phyloP scores from a whole-genome alignment of 2,888 invertebrate species.

The Megaustenia siamemsis region DNA sequence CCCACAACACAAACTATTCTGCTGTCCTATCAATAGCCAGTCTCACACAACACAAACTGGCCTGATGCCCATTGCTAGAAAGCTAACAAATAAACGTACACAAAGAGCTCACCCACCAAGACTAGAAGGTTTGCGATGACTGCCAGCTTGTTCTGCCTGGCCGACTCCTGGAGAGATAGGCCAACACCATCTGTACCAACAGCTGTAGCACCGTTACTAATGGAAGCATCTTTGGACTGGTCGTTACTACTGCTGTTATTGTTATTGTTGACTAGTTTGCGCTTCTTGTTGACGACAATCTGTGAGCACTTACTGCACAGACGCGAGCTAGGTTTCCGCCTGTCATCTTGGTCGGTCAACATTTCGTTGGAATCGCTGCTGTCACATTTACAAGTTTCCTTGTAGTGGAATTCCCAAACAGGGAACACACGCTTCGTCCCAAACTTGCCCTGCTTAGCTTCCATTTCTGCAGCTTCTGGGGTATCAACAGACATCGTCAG shows the following conservation, averaged over 20 bases:
- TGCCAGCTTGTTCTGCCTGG: slow-evolving; percentile 30
- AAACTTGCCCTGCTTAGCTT: slow-evolving; percentile 40
- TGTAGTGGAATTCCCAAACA: slow-evolving; percentile 52
- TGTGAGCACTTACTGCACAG: slow-evolving; percentile 31
- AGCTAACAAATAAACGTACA: background rate
- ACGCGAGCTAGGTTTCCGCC: background rate
- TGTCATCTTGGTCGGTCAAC: background rate
- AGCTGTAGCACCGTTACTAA: background rate
- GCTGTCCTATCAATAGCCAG: no score
- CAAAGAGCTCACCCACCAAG: slow-evolving; percentile 22
- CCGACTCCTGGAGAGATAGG: background rate
- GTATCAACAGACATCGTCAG: slow-evolving; percentile 50
- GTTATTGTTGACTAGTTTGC: slow-evolving; percentile 3
- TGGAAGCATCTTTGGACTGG: background rate
- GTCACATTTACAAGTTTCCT: background rate
- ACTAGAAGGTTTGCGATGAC: slow-evolving; percentile 53
- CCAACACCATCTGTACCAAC: background rate
- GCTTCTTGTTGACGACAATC: background rate
- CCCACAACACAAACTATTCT: no score
- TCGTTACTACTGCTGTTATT: slow-evolving; percentile 4
- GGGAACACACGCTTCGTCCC: slow-evolving; percentile 53
- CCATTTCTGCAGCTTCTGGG: slow-evolving; percentile 48
- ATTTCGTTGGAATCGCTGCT: slow-evolving; percentile 1
- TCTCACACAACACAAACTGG: no score
- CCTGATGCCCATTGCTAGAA: no score